Evolutionary conservation across 2,113 vertebrate species (phyloP), one percentile per base, ranked within the genome.

Genomic region (Gobio gobio): DNA sequence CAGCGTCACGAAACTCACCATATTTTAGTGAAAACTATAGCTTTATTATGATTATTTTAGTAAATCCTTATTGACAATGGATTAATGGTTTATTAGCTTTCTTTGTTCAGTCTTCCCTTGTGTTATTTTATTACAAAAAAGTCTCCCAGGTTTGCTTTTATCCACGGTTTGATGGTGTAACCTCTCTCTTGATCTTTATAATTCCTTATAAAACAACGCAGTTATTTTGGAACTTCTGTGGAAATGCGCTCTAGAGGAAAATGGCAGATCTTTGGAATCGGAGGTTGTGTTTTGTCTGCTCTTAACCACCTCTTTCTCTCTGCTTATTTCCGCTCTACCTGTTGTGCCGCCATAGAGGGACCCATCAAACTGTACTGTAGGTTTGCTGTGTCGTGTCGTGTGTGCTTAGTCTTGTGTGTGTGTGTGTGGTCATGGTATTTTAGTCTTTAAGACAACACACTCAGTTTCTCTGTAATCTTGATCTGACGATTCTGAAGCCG

Each of bases 331-430:
- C 76, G 58, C 73, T 83, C 24, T 77, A 16, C 29, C 79, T 66
- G 76, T 72, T 82, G 14, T 84, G 63, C 81, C 90, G 93, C 87
- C 93, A 92, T 90, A 96, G 96, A 97, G 1, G 96, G 96, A 94
- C 96, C 96, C 86, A 96, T 97, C 95, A 97, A 96, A 92, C 95
- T 97, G 92, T 97, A 40, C 86, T 89, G 88, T 89, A 89, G 88
- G 88, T 89, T 87, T 86, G 51, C 78, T 66, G 61, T 51, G 56
- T 78, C 24, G 33, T 85, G 76, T 43, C 45, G 54, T 89, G 45
- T 83, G 47, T 36, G 78, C 40, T 77, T 74, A 16, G 10, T 24
- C 13, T 43, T 68, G 26, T 59, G 12, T 82, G 45, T 51, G n/a
- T 73, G 10, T 49, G 70, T 56, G 54, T 79, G 85, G 79, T 87